Base-by-base conservation (phyloP, 2,888 invertebrate genomes). In the Cantharis rustica region DNA sequence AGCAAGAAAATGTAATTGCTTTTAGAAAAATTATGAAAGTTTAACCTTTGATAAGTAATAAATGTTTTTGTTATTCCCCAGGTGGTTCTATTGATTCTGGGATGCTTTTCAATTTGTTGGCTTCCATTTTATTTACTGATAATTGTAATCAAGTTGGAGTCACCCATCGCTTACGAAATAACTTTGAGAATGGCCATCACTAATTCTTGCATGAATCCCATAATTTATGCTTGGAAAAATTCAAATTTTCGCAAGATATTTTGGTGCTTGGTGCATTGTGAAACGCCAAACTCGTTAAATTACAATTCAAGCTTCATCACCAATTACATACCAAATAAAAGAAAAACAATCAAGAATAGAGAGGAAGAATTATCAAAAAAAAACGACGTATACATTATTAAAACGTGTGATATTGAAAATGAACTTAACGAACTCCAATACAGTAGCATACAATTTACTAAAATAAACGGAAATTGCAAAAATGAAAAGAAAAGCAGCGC, bases 171-270 rank as follows among this genome's bases (percentile, higher is more conserved):
- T 23, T 88, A 88, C 82, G 88, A 88, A 80, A 81, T 86, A 16
- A 85, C 86, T 23, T 87, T 88, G 79, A 87, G 93, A 2, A 89
- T 95, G 79, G 95, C 95, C 20, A 93, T 95, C 90, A 91, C 93
- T 72, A 95, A 95, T 87, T 95, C 95, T 10, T 94, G 94, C 26
- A 91, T 95, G 84, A 95, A 95, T 88, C 95, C 95, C 0, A 89
- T 95, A 66, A 95, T 95, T 83, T 95, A 95, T 88, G 95, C 95
- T 27, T 95, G 95, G 95, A 95, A 95, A 87, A 95, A 95, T 86
- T 90, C 92, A 9, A 94, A 93, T 79, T 95, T 95, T 86, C 91
- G 95, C 4, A 91, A 91, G 70, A 93, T 95, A 1, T 95, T 95
- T 85, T 90, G 90, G 27, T 91, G 92, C 80, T 89, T 95, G 11